A percentile compares a stretch with the other conserved stretches of the same genome.
phyloP scores from a whole-genome alignment of 2,113 vertebrate species.

The Trematocara variabile region DNA sequence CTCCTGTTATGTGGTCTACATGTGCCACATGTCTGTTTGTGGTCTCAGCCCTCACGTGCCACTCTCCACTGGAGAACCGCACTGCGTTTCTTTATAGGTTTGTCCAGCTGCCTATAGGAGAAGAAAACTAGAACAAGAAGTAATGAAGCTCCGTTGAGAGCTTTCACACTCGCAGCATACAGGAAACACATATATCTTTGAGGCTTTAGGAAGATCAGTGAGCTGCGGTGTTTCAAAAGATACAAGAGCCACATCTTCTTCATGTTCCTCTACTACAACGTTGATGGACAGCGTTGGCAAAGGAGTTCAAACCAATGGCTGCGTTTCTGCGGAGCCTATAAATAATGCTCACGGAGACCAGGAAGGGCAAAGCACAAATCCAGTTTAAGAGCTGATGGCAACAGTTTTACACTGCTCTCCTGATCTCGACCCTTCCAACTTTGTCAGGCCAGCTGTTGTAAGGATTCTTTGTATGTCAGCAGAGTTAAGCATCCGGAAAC shows the following conservation, averaged over 20 bases:
- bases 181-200: neutral
- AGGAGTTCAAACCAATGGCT: neutral
- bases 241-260: neutral
- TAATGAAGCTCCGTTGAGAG: neutral
- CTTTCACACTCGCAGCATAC: neutral
- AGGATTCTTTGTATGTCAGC: neutral
- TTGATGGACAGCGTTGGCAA: neutral
- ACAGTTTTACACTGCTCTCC: neutral
- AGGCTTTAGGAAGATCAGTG: neutral
- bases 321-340: neutral
- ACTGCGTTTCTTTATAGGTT: neutral
- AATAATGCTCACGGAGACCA: neutral
- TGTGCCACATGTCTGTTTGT: neutral
- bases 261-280: neutral
- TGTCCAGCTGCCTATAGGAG: neutral
- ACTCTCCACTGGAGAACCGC: neutral
- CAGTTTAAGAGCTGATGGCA: neutral
- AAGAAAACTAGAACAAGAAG: neutral
- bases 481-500: neutral
- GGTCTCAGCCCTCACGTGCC: neutral
- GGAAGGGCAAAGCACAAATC: neutral
- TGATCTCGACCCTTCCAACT: neutral
- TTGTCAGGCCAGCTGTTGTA: neutral
- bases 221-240: neutral
- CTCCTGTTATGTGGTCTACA: neutral